Percentiles rank a stretch among this genome's conserved stretches.
These are phyloP conservation scores for Dryadula phaetusa DNA, from an alignment of 2,888 invertebrate species.

Conservation along the genomic window DNA sequence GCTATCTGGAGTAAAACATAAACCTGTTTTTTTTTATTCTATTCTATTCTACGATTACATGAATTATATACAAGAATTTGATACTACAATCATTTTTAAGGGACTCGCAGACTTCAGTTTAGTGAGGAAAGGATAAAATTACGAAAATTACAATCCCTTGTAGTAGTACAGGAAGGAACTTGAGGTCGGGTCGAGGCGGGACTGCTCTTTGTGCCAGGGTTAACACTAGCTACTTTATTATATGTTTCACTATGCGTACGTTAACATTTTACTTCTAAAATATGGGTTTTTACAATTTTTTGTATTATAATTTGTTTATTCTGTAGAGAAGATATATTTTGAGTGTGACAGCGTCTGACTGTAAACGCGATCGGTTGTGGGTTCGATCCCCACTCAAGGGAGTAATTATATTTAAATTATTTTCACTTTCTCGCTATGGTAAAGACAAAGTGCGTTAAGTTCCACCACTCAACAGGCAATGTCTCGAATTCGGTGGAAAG, in stretches of 20 bases:
- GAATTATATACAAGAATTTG: neutral
- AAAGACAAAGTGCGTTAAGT: too few relatives aligned
- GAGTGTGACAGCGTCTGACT: too few relatives aligned
- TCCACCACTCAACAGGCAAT: too few relatives aligned
- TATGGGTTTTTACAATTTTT: neutral
- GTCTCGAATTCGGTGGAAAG: too few relatives aligned
- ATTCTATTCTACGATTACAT: neutral
- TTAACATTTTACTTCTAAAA: neutral
- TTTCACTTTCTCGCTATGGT: too few relatives aligned
- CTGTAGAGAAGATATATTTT: too few relatives aligned
- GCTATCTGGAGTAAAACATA: too few relatives aligned
- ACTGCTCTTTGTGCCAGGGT: slow-evolving; percentile 42
- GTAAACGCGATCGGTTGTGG: too few relatives aligned
- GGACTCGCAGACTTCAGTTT: slow-evolving; percentile 15
- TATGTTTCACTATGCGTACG: neutral
- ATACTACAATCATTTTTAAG: slow-evolving; percentile 21
- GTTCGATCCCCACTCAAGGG: too few relatives aligned
- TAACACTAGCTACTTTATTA: slow-evolving; percentile 8
- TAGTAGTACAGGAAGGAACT: slow-evolving; percentile 45
- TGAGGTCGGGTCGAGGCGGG: slow-evolving; percentile 43
- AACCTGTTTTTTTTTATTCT: too few relatives aligned
- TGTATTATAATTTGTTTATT: too few relatives aligned
- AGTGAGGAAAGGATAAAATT: slow-evolving; percentile 39
- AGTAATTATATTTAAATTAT: too few relatives aligned
- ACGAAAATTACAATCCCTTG: slow-evolving; percentile 43